Percentiles rank a stretch among this genome's conserved stretches.
phyloP scores from a whole-genome alignment of 1,140 invertebrate genomes.

The Ctenoplectra terminalis region DNA sequence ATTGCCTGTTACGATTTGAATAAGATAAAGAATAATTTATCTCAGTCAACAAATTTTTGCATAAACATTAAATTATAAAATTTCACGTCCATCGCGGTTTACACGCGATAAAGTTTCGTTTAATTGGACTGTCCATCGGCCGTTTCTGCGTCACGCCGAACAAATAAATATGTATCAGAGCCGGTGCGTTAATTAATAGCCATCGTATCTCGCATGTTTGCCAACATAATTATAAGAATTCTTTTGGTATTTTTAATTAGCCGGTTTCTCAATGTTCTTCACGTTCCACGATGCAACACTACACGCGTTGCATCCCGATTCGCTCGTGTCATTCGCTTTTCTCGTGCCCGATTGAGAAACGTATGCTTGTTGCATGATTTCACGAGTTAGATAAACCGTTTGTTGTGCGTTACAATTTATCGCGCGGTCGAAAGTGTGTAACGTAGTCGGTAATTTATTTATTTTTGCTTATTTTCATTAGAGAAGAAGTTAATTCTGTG shows the following conservation, averaged over 20 bases:
- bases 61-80: background rate
- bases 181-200: slow-evolving; percentile 15
- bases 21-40: no score
- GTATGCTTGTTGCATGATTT: background rate
- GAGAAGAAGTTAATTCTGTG: no score
- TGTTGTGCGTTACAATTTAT: no score
- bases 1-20: no score
- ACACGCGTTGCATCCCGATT: slow-evolving; percentile 4
- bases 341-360: background rate
- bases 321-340: background rate
- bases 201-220: background rate
- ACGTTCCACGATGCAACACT: background rate
- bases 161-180: slow-evolving; percentile 11
- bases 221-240: slow-evolving; percentile 12
- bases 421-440: no score
- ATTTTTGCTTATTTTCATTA: no score
- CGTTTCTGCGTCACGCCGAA: background rate
- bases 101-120: background rate
- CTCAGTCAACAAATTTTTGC: background rate
- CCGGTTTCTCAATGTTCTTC: background rate
- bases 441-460: no score
- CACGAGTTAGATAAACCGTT: no score
- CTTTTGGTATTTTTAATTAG: slow-evolving; percentile 22
- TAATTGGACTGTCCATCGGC: slow-evolving; percentile 15
- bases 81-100: background rate